Evolutionary conservation across 2,113 vertebrate genomes (phyloP), one percentile per base, ranked within the genome.

Genomic region (Apodemus sylvaticus): DNA sequence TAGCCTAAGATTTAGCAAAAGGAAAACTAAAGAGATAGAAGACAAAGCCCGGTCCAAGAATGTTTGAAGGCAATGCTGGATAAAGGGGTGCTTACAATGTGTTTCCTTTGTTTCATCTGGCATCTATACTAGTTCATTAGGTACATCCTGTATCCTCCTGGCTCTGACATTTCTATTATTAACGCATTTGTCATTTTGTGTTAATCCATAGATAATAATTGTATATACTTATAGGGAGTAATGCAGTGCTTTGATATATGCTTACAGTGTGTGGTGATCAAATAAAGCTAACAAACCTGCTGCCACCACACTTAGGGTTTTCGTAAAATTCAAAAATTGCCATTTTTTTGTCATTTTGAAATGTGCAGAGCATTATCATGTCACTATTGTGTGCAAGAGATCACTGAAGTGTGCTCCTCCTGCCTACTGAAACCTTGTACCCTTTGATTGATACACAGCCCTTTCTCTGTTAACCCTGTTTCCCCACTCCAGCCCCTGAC

Each of bases 91-190:
- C 60, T 90, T n/a, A 78, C 13, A 95, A 90, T 79, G 26, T 4
- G 70, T 62, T n/a, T 22, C 6, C 12, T 7, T 45, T 83, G 82
- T 58, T 19, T 42, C 20, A 94, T 70, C 53, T 58, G 60, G 82
- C 89, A 82, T 34, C 20, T 87, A 97, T 89, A 60, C 71, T 89
- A 34, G 92, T 73, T 64, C 76, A 91, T 71, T 42, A 70, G 71
- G 34, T 86, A 82, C n/a, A 94, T 73, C 95, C 97, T 94, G 24
- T 60, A 92, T 19, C 0, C 96, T 17, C 22, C 94, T 92, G n/a
- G 81, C 42, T 90, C 92, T 96, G 79, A 29, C 79, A 96, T 96
- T 89, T 95, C 39, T 39, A 86, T 17, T 66, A 86, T 70, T 70
- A 73, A 97, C 96, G 93, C 34, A 73, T 76, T 92, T 68, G 68